Evolutionary conservation across 2,888 invertebrate genomes (phyloP), one percentile per base, ranked within the genome.

Genomic region (Drosophila austrosaltans): DNA sequence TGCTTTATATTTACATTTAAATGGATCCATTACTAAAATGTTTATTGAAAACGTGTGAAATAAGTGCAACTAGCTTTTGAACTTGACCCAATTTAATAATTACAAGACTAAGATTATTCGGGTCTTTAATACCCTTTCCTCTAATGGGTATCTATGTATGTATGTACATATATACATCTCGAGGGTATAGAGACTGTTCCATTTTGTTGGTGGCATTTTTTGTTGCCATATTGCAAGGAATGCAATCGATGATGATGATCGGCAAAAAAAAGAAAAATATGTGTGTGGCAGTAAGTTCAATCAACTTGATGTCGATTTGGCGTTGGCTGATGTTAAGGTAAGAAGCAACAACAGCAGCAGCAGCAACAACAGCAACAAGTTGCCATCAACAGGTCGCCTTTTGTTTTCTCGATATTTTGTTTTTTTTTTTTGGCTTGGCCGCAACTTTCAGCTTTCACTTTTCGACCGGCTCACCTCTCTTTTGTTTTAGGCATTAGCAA

Each of bases 391-490:
- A 69, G 79, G 85, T 82, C 75, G 82, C 69, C 63, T 48, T 53
- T 48, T 48, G 48, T 48, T 48, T 48, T 48, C 20, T 48, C 20
- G 22, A 8, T 48, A 8, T 48, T 16, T 8, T 8, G 12, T 48
- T 22, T 25, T 62, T 44, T 44, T 57, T 56, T 72, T 81, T 83
- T 77, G 72, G 72, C 75, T 70, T 67, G 71, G 71, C 73, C 39
- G 64, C 78, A 79, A 81, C 82, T 82, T 82, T 82, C 86, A 86
- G 86, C 82, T 82, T 86, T 82, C 82, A 82, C 82, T 82, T 82
- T 75, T 79, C 66, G 75, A 61, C 60, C 57, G 57, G 48, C 48
- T 48, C 48, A 48, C 57, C 39, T 62, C 68, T 68, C 86, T 85
- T 82, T 85, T 82, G 82, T 85, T 82, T 85, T 78, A 70, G 72